Percentiles rank a stretch among this genome's conserved stretches.
Evolutionary conservation across 2,113 vertebrate genomes (phyloP).

Genomic region (Sigmodon hispidus): DNA sequence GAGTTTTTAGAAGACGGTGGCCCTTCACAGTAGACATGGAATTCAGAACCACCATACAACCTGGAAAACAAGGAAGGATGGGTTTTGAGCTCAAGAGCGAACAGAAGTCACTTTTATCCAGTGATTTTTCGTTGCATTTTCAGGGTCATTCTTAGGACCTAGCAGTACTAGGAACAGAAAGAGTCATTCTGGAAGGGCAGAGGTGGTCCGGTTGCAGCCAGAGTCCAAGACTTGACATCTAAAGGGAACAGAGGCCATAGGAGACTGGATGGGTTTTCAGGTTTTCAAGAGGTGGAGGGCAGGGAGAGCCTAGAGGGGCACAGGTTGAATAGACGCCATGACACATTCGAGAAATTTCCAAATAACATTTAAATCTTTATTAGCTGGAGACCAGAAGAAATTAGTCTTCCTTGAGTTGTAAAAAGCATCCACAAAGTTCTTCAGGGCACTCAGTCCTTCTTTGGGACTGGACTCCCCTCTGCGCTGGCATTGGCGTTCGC

Average conservation of each 20-base stretch:
- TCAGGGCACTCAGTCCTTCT: background rate
- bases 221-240: background rate
- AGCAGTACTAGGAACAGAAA: background rate
- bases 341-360: background rate
- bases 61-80: background rate
- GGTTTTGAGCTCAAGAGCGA: background rate
- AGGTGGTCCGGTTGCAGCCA: background rate
- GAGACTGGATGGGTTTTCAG: background rate
- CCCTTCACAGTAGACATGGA: accelerated
- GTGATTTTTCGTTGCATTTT: background rate
- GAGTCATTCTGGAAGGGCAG: background rate
- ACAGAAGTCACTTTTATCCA: background rate
- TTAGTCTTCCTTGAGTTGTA: background rate
- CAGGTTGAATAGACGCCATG: background rate
- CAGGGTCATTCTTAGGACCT: background rate
- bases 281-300: background rate
- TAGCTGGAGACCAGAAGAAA: background rate
- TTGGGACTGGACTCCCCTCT: background rate
- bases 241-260: background rate
- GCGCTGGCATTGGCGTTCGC: background rate
- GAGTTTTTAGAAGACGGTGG: background rate
- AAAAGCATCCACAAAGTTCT: background rate
- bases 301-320: accelerated
- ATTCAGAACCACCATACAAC: background rate
- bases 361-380: background rate